Evolutionary conservation across 2,888 invertebrate species (phyloP), one percentile per base, ranked within the genome.

Genomic region (Tachina fera): DNA sequence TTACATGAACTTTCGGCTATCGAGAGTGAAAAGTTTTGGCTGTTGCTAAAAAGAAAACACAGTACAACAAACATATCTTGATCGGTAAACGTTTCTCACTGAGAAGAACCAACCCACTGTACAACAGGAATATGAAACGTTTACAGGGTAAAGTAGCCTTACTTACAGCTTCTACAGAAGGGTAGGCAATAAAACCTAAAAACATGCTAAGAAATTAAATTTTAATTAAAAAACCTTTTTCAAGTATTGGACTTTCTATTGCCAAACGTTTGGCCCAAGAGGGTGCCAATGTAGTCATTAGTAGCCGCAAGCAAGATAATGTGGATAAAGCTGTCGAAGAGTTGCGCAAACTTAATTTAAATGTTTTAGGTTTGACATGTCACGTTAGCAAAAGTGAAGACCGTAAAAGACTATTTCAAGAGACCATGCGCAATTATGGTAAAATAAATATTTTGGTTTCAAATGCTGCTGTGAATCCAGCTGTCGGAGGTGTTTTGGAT

Each of bases 371-470:
- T 1, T 92, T 95, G 84, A 98, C 98, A 2, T 92, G 99, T 14
- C 95, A 95, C 1, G 13, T 99, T n/a, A 95, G 95, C 1, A 96
- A 96, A 83, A 97, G 98, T 89, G 94, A 98, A 95, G 88, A 94
- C 98, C 8, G 95, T 97, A 90, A 94, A 96, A 86, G 93, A 91
- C 94, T 99, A 5, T 95, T 97, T 91, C 94, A 96, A 86, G 93
- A 91, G 82, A 96, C 97, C 0, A 93, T 95, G 43, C 93, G 94
- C 58, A 95, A 95, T 92, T 97, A 96, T 92, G 98, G 98, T 9
- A 97, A 97, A 19, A 93, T 99, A 56, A 98, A 99, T 92, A 98
- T 99, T 91, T 93, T 99, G 14, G 96, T 99, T n/a, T 98, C 98
- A 10, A 99, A 99, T 94, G 99, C 98, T 75, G 98, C 97, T 19